These are phyloP conservation scores for Scophthalmus maximus DNA, from an alignment of 2,113 vertebrate genomes.

Conservation along the genomic window DNA sequence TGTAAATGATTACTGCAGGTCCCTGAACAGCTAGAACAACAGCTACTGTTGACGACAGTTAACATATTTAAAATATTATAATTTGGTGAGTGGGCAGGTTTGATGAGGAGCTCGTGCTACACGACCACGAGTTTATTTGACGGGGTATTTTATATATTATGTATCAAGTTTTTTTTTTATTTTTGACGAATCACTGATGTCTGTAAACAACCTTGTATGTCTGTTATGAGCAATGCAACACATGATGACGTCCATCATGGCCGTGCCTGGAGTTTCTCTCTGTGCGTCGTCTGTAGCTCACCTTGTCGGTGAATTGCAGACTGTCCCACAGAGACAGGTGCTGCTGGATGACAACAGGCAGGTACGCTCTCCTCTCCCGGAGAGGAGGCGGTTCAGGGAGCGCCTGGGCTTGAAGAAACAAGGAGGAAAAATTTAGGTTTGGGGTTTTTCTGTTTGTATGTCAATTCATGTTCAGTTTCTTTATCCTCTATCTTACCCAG, in stretches of 20 bases:
- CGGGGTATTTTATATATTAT: no score
- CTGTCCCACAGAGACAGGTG: constrained; percentile 91
- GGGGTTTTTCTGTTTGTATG: not conserved
- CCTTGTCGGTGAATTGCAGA: constrained; percentile 81
- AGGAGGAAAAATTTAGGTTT: not conserved
- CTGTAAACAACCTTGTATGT: constrained; percentile 25
- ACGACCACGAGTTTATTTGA: no score
- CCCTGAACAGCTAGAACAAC: not conserved
- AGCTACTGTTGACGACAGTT: no score
- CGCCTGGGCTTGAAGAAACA: constrained; percentile 62
- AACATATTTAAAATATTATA: not conserved
- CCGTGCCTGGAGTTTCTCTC: not conserved
- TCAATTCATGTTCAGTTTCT: not conserved
- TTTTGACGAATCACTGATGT: not conserved
- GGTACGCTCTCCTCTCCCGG: constrained; percentile 58
- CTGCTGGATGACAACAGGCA: constrained; percentile 74
- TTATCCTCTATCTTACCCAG: not conserved
- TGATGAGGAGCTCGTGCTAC: not conserved
- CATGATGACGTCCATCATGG: constrained; percentile 3
- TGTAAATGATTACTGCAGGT: no score
- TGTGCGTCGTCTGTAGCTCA: constrained; percentile 52
- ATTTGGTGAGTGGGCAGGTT: not conserved
- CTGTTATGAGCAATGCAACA: constrained; percentile 1
- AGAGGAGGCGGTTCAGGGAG: constrained; percentile 68
- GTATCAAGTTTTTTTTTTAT: not conserved